Evolutionary conservation across 2,113 vertebrate species (phyloP).

Genomic region (Telmatochromis brachygnathus): DNA sequence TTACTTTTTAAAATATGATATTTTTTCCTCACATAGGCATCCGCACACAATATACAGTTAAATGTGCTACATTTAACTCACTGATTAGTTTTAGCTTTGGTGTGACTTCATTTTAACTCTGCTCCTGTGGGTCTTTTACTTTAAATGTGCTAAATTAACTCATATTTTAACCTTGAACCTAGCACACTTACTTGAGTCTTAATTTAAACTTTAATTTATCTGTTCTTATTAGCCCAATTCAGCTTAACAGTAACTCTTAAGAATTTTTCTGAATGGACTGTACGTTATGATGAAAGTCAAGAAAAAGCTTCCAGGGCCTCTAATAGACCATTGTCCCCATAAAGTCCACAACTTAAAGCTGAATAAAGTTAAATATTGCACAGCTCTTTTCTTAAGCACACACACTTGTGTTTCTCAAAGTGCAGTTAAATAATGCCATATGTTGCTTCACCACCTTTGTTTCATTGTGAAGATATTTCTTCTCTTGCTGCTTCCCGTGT

Average conservation of each 20-base stretch:
- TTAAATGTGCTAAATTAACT: not conserved
- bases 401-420: conserved; percentile 44
- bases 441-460: conserved; percentile 57
- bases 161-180: not conserved
- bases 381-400: not conserved
- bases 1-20: not conserved
- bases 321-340: not conserved
- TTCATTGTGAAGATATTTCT: conserved; percentile 47
- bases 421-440: conserved; percentile 71
- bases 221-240: not conserved
- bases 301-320: not conserved
- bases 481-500: conserved; percentile 41
- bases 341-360: not conserved
- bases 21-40: too few species aligned
- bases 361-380: not conserved
- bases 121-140: not conserved
- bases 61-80: not conserved
- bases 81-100: not conserved
- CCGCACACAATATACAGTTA: not conserved
- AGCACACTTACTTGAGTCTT: not conserved
- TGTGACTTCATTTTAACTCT: not conserved
- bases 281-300: not conserved
- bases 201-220: not conserved
- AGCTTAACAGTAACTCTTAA: not conserved
- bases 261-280: not conserved